phyloP scores from a whole-genome alignment of 2,888 invertebrate species.

The Microplitis deprimator region DNA sequence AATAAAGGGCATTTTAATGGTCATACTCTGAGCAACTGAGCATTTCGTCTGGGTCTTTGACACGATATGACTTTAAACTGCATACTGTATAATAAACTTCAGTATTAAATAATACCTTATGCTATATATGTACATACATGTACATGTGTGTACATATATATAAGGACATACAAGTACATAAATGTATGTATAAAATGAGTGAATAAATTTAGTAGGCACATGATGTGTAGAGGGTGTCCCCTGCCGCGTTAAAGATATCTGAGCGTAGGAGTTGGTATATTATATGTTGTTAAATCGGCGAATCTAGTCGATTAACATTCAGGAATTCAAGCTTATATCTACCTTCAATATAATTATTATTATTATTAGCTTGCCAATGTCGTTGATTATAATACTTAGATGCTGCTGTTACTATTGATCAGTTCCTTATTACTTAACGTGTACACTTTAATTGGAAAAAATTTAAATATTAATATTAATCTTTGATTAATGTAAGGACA shows the following conservation, averaged over 20 bases:
- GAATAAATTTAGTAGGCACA: slow-evolving; percentile 45
- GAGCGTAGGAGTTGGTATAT: slow-evolving; percentile 50
- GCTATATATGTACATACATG: not conserved
- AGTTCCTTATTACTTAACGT: slow-evolving; percentile 16
- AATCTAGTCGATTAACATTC: slow-evolving; percentile 57
- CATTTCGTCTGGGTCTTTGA: slow-evolving; percentile 1
- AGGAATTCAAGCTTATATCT: slow-evolving; percentile 53
- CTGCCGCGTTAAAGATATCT: slow-evolving; percentile 37
- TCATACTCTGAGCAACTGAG: not conserved
- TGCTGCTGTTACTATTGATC: slow-evolving; percentile 13
- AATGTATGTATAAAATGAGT: slow-evolving; percentile 35
- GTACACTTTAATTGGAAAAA: not conserved
- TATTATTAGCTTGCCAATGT: not conserved
- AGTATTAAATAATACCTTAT: not conserved
- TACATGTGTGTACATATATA: not conserved
- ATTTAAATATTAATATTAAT: not conserved
- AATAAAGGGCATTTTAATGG: not conserved
- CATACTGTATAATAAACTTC: not conserved
- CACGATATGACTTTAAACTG: not conserved
- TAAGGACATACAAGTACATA: not conserved
- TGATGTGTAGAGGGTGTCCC: slow-evolving; percentile 39
- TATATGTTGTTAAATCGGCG: slow-evolving; percentile 47
- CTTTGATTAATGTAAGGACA: too few relatives aligned
- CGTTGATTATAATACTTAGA: not conserved
- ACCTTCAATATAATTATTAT: not conserved